Conservation (phyloP, 2,113 vertebrate species). For the Aphyosemion australe region DNA sequence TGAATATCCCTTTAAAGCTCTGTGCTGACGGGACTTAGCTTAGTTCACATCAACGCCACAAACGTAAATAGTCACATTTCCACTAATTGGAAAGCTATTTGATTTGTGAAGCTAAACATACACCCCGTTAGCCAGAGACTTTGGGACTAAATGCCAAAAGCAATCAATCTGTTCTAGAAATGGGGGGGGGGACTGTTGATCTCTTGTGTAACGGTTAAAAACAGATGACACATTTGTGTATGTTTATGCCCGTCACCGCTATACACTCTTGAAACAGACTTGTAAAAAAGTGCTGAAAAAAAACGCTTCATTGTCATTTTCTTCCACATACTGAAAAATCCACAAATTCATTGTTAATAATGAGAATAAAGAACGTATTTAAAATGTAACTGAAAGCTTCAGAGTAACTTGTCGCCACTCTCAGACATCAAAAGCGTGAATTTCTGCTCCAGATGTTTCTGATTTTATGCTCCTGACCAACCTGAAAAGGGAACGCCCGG, state of each 20-base stretch:
- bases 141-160: slow-evolving; percentile 38
- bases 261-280: slow-evolving; percentile 25
- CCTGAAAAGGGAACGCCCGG: not conserved
- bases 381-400: slow-evolving; percentile 19
- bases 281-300: slow-evolving; percentile 48
- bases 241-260: slow-evolving; percentile 13
- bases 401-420: not conserved
- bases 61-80: slow-evolving; percentile 23
- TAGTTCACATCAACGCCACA: slow-evolving; percentile 40
- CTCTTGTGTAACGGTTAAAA: slow-evolving; percentile 49
- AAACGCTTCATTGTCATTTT: slow-evolving; percentile 40
- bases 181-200: slow-evolving; percentile 4
- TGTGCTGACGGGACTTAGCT: slow-evolving; percentile 43
- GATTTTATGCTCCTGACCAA: slow-evolving; percentile 29
- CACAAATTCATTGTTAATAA: slow-evolving; percentile 12
- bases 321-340: slow-evolving; percentile 14
- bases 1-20: not conserved
- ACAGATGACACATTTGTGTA: slow-evolving; percentile 15
- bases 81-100: slow-evolving; percentile 39
- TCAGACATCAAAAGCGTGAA: not conserved
- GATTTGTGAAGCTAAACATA: slow-evolving; percentile 37
- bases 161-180: slow-evolving; percentile 36
- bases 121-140: slow-evolving; percentile 14
- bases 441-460: slow-evolving; percentile 26
- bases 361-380: slow-evolving; percentile 15